Percentiles rank a stretch among this genome's conserved stretches.
Conservation (phyloP, 2,797 vertebrate genomes). For the Coregonus suidteri region DNA sequence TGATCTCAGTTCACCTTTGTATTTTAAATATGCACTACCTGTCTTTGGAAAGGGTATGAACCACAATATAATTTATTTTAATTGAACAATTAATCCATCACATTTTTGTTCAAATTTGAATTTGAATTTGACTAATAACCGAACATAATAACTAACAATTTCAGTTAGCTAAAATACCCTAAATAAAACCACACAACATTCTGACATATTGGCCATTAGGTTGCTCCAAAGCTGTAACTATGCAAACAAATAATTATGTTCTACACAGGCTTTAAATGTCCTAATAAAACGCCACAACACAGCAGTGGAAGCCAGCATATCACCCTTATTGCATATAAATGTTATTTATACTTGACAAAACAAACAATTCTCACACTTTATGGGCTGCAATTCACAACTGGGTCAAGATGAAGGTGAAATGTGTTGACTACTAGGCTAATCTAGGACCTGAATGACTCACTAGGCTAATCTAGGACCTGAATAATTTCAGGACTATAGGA, state of each 20-base stretch:
- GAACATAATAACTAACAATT: neutral
- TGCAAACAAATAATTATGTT: conserved; percentile 3
- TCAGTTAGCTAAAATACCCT: neutral
- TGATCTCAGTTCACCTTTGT: no score
- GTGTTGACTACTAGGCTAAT: neutral
- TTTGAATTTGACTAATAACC: neutral
- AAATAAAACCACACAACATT: neutral
- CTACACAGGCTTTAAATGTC: neutral
- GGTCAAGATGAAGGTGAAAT: neutral
- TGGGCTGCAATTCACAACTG: neutral
- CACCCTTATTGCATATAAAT: neutral
- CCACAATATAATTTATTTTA: neutral
- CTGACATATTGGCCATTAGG: neutral
- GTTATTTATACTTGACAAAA: neutral
- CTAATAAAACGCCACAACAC: neutral
- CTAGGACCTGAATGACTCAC: no score
- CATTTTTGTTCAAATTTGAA: no score
- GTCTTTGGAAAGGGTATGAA: neutral
- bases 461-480: neutral
- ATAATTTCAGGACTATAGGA: neutral
- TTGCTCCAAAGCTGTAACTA: neutral
- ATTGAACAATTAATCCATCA: no score
- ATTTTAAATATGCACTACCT: neutral
- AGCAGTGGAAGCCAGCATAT: neutral
- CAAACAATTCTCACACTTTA: neutral